Evolutionary conservation across 2,797 vertebrate genomes (phyloP).

Genomic region (Trematomus bernacchii): DNA sequence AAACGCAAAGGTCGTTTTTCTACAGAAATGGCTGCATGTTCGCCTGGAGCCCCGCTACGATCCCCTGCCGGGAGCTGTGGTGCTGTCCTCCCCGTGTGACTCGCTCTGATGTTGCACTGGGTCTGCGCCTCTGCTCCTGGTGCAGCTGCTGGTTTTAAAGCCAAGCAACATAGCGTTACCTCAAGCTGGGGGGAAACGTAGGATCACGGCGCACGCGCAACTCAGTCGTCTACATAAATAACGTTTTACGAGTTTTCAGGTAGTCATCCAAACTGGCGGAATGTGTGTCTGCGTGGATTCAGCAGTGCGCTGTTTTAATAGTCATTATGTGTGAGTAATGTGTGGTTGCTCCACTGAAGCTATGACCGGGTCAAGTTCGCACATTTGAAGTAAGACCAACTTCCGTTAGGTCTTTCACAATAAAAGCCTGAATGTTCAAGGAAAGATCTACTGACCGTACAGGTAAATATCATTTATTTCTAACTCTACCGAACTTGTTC

Average conservation of each 20-base stretch:
- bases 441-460: too few relatives aligned
- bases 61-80: background rate
- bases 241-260: background rate
- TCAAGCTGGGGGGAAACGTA: slow-evolving; percentile 33
- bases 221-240: background rate
- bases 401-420: slow-evolving; percentile 32
- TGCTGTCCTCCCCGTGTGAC: background rate
- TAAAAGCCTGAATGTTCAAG: slow-evolving; percentile 20
- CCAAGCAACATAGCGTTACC: slow-evolving; percentile 61
- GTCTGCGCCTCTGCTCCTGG: slow-evolving; percentile 46
- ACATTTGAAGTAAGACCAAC: fast-evolving
- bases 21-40: background rate
- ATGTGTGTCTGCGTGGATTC: fast-evolving
- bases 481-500: too few relatives aligned
- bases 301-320: too few relatives aligned
- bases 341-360: background rate
- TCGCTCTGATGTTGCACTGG: slow-evolving; percentile 27
- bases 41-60: background rate
- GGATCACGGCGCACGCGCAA: slow-evolving; percentile 71
- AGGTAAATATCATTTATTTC: too few relatives aligned
- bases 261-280: background rate
- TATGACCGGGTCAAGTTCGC: background rate
- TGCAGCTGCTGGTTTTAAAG: slow-evolving; percentile 62
- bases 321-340: too few relatives aligned
- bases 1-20: background rate